Evolutionary conservation across 2,888 invertebrate species (phyloP), one percentile per base, ranked within the genome.

Genomic region (Drosophila formosana): DNA sequence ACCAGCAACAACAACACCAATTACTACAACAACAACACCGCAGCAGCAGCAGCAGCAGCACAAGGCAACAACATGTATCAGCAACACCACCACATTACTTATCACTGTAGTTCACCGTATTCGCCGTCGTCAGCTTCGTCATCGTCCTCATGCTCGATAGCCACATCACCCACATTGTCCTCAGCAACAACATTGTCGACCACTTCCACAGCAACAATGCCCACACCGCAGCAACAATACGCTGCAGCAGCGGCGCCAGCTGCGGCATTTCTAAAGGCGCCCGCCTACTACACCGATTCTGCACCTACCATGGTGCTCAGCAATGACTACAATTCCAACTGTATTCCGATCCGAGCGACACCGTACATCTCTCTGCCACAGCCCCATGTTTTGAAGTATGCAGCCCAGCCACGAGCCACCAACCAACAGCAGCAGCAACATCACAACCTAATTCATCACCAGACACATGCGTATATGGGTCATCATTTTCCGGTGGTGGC

Each of bases 61-160:
- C 72, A 75, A 51, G 80, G 69, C 80, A 72, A 68, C 76, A 89
- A 72, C 73, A 73, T 82, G 60, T 88, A 89, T 69, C 80, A 78
- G 50, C 74, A 75, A 43, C 77, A 78, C 9, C 79, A 70, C 58
- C 88, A 86, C 67, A 81, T 86, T 60, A 66, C 86, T 49, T 89
- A 85, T 69, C 89, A 86, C 67, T 86, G 86, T 69, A 88, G 84
- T 50, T 90, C 91, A 5, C 90, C 91, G 45, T 90, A 90, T 58
- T 89, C 91, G 23, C 90, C 90, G 28, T 88, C 90, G 47, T 91
- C 90, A 55, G 89, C 91, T 58, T 91, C 92, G 23, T 91, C 91
- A 45, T 91, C 91, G 11, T 89, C 90, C 39, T 91, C 91, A 25
- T 90, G 90, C 67, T 90, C 90, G 66, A 90, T 91, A 66, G 89